These are phyloP conservation scores for Tipula helvola DNA, from an alignment of 2,888 invertebrate species.

Conservation along the genomic window DNA sequence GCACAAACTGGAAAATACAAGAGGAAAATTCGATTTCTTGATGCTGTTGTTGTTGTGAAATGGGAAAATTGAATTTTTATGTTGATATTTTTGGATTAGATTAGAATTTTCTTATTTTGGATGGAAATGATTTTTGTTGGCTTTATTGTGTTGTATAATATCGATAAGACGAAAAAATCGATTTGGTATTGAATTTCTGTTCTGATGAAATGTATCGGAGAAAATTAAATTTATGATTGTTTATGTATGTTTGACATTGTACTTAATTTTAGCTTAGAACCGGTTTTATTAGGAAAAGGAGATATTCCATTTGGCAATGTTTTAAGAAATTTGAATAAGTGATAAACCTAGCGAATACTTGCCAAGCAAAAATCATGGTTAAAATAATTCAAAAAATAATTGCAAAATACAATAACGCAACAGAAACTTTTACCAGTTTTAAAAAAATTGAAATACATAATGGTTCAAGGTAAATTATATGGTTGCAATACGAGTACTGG, in stretches of 20 bases:
- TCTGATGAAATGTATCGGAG: background rate
- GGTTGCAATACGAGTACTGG: too few relatives aligned
- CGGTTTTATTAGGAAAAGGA: background rate
- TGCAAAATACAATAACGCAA: too few relatives aligned
- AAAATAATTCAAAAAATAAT: too few relatives aligned
- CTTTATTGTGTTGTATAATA: background rate
- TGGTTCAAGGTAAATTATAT: too few relatives aligned
- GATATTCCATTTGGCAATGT: background rate
- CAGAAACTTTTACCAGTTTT: too few relatives aligned
- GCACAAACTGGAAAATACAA: background rate
- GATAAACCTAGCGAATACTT: too few relatives aligned
- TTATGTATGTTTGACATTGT: background rate
- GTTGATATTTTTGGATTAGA: background rate
- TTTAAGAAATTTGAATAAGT: too few relatives aligned
- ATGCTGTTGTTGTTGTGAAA: background rate
- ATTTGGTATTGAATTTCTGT: background rate
- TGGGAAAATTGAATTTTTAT: background rate
- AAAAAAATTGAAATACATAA: too few relatives aligned
- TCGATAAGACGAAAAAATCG: background rate
- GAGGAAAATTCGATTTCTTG: background rate
- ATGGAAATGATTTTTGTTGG: background rate
- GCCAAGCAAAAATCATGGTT: too few relatives aligned
- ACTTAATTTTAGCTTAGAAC: background rate
- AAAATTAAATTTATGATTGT: background rate
- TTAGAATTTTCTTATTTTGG: background rate